These are phyloP conservation scores for Alligator sinensis DNA, from an alignment of 2,113 vertebrate species.

Conservation along the genomic window DNA sequence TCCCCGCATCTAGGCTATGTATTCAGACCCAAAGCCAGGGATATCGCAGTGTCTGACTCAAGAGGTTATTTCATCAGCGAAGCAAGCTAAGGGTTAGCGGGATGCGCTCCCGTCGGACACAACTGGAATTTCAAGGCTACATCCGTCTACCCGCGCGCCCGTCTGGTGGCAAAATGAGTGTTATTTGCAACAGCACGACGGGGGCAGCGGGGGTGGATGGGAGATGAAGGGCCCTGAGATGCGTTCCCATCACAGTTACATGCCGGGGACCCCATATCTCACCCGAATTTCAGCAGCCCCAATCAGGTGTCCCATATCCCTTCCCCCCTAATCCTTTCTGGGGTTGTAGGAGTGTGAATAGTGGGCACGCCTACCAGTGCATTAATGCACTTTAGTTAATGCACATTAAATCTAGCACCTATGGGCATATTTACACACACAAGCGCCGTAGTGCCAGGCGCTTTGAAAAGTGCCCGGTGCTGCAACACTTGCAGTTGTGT, in stretches of 20 bases:
- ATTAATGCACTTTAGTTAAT: too few relatives aligned
- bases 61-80: neutral
- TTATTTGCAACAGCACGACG: neutral
- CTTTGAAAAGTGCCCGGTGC: too few relatives aligned
- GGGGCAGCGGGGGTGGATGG: neutral
- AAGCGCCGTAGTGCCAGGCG: too few relatives aligned
- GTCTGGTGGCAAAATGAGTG: neutral
- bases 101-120: accelerated
- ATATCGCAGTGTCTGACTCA: neutral
- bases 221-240: neutral
- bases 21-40: neutral
- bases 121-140: neutral
- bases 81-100: accelerated
- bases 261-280: neutral
- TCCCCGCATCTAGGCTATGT: neutral
- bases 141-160: neutral
- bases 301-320: accelerated
- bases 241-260: neutral
- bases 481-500: too few relatives aligned
- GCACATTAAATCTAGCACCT: too few relatives aligned
- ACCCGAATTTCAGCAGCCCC: accelerated
- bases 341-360: neutral
- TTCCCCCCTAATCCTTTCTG: neutral
- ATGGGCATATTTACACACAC: too few relatives aligned
- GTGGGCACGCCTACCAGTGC: neutral